Percentiles rank a stretch among this genome's conserved stretches.
These are phyloP conservation scores for Pegoplata infirma DNA, from an alignment of 2,888 invertebrate genomes.

Conservation along the genomic window DNA sequence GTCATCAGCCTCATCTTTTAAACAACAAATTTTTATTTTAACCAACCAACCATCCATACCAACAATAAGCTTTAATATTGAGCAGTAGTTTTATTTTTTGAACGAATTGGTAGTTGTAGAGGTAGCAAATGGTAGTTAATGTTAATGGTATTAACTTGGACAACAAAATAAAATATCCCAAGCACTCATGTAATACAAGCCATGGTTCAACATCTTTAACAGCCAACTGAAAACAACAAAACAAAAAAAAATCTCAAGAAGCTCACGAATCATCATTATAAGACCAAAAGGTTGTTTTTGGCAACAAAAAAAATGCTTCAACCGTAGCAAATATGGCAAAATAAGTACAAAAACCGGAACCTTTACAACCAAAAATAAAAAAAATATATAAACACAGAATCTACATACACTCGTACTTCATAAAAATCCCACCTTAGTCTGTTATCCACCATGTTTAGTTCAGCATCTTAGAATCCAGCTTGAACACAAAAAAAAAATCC, in stretches of 20 bases:
- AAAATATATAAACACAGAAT: not conserved
- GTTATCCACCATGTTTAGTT: conserved; percentile 54
- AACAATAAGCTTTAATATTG: conserved; percentile 22
- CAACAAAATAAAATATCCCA: conserved; percentile 34
- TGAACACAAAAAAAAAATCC: not conserved
- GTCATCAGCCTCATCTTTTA: not conserved
- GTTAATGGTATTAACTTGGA: conserved; percentile 39
- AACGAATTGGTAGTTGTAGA: conserved; percentile 19
- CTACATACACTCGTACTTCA: conserved; percentile 42
- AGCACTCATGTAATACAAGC: conserved; percentile 37
- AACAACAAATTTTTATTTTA: conserved; percentile 4
- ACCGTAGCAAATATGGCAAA: conserved; percentile 30
- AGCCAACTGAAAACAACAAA: not conserved
- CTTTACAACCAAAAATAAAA: conserved; percentile 14
- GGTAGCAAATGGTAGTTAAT: conserved; percentile 51
- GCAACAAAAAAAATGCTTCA: conserved; percentile 32
- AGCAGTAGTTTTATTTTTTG: conserved; percentile 12
- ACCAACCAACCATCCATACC: not conserved
- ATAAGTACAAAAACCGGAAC: conserved; percentile 38
- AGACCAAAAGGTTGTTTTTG: conserved; percentile 35
- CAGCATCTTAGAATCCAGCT: conserved; percentile 41
- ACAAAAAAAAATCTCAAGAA: conserved; percentile 1
- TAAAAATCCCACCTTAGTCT: conserved; percentile 55
- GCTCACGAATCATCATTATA: conserved; percentile 38
- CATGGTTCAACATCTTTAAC: conserved; percentile 20